Evolutionary conservation across 2,888 invertebrate genomes (phyloP), one percentile per base, ranked within the genome.

Genomic region (Cheilosia pagana): DNA sequence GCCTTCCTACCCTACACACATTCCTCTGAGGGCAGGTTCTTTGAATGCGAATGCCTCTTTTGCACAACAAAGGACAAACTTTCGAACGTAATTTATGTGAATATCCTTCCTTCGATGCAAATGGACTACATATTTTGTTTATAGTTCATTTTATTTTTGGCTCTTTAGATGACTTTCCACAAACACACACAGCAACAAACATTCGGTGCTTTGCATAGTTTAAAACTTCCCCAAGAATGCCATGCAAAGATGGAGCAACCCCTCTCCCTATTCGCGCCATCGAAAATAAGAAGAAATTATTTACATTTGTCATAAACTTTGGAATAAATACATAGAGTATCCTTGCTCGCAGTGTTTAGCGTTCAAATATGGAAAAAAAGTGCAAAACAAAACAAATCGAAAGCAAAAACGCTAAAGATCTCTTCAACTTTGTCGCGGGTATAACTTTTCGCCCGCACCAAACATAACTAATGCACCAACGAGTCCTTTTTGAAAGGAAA

Each of bases 31-130:
- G 43, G 16, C 53, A 39, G 60, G 23, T 60, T 68, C 68, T 16
- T 50, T 62, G 53, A 35, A 53, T 43, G 53, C 31, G 45, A 35
- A 62, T 43, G 53, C 41, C 59, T 19, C 23, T 23, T 52, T 35
- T 43, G 12, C 45, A 43, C 28, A 43, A 45, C 53, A 77, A 68
- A 74, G 74, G 75, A 75, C 81, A 70, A 81, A 81, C 75, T 81
- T 81, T 81, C 63, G 70, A 81, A 81, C 41, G 70, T 59, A 75
- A 81, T 81, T 81, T 81, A 81, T 81, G 81, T 70, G 62, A 63
- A 68, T 59, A 75, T 74, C 75, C 75, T 70, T 70, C 70, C 68
- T 75, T 57, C 57, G 41, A 81, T 81, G 81, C 75, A 81, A 81
- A 75, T 70, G 35, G 57, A 68, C 68, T 70, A 62, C 62, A 21